Evolutionary conservation across 2,113 vertebrate species (phyloP), one percentile per base, ranked within the genome.

Genomic region (Scalopus aquaticus): DNA sequence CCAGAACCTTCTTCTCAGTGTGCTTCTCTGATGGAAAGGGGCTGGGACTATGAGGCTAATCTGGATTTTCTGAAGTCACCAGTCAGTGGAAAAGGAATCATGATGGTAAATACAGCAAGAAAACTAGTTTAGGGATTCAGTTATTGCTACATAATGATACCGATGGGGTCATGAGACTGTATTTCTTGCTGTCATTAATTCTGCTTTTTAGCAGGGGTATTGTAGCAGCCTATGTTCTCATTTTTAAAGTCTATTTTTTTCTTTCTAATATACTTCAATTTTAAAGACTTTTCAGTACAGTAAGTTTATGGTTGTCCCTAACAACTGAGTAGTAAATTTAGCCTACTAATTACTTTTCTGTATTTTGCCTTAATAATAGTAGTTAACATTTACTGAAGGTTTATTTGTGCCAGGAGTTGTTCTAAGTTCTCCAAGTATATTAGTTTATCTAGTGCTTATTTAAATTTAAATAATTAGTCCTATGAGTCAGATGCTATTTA

Each of bases 351-450:
- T 91, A 90, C 51, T 84, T 96, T 94, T 85, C 64, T 88, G 79
- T 58, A 88, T 91, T 96, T 96, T 86, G 20, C 64, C 92, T 97
- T 92, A 90, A 69, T 88, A 81, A 88, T 42, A 81, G 80, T 54
- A 37, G 39, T 93, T 95, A 90, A 64, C 54, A 88, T 90, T 94
- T 89, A 80, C 54, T 94, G 77, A 80, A 64, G 76, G n/a, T 91
- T 95, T 94, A 67, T 90, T 42, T 94, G 64, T 88, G 60, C 49
- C 92, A 95, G 65, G 39, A 89, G 78, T 96, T 80, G 44, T 88
- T 91, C 54, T 74, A 56, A 90, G 44, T 81, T 67, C 62, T 92
- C 85, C 83, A 69, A 73, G 44, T 39, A 35, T 69, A 81, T 86
- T 95, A 83, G 39, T 80, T 93, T 95, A 88, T 87, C 62, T 79